These are phyloP conservation scores for Plodia interpunctella DNA, from an alignment of 1,140 invertebrate species.

Conservation along the genomic window DNA sequence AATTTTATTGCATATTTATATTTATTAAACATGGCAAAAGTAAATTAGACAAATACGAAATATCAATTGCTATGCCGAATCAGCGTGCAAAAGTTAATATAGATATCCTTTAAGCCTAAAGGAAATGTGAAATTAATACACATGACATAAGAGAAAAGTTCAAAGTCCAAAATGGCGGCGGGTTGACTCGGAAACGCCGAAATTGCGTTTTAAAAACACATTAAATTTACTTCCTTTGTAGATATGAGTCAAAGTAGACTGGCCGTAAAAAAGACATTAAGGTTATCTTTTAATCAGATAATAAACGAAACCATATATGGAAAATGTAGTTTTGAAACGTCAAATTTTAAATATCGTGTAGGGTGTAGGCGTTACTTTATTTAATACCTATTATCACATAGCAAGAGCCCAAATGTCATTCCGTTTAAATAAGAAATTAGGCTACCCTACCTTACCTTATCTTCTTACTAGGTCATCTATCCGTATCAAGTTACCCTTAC, in stretches of 20 bases:
- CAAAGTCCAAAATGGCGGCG: not conserved
- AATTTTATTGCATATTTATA: too few species aligned
- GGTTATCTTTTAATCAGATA: slow-evolving; percentile 1
- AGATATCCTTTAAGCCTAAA: too few species aligned
- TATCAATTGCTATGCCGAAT: too few species aligned
- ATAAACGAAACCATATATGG: not conserved
- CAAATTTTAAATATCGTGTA: not conserved
- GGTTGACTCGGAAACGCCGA: not conserved
- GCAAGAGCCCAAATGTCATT: too few species aligned
- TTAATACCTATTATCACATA: too few species aligned
- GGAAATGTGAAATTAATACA: not conserved
- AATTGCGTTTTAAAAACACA: slow-evolving; percentile 4
- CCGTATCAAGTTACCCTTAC: too few species aligned
- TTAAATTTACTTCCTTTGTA: slow-evolving; percentile 3
- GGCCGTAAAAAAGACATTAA: not conserved
- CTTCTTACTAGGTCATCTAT: not conserved
- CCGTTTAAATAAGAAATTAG: too few species aligned
- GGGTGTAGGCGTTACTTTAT: not conserved
- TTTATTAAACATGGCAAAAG: too few species aligned
- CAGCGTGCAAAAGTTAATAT: too few species aligned
- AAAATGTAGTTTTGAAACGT: not conserved
- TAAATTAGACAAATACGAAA: too few species aligned
- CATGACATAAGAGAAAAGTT: not conserved
- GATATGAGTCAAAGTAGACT: not conserved
- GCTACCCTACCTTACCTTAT: too few species aligned